phyloP scores from a whole-genome alignment of 2,888 invertebrate species.

The Antitype chi region DNA sequence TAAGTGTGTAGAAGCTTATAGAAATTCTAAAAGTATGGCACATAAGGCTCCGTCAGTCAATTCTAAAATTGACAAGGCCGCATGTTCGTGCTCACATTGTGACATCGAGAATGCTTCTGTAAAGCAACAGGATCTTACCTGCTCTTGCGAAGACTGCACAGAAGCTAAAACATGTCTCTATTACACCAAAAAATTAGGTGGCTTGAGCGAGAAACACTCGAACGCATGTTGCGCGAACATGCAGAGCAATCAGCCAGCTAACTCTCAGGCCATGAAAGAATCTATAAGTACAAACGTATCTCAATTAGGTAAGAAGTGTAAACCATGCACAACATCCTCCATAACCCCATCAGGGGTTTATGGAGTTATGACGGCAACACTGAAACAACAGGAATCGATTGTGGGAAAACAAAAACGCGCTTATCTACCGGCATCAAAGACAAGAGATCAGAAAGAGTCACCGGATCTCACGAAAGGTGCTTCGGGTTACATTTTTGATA shows the following conservation, averaged over 20 bases:
- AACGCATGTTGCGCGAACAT: not conserved
- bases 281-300: not conserved
- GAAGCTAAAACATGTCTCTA: not conserved
- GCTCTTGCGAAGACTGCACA: constrained; percentile 16
- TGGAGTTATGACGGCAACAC: not conserved
- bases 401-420: not conserved
- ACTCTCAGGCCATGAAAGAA: no score
- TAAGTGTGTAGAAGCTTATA: not conserved
- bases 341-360: not conserved
- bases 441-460: no score
- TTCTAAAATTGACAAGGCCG: constrained; percentile 1
- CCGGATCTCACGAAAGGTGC: no score
- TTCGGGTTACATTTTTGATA: no score
- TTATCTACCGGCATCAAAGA: not conserved
- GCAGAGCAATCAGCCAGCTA: not conserved
- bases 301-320: not conserved
- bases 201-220: not conserved
- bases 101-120: constrained; percentile 71
- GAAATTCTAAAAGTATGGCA: constrained; percentile 35
- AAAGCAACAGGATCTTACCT: constrained; percentile 62
- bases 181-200: not conserved
- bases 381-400: not conserved
- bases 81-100: constrained; percentile 77
- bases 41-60: not conserved
- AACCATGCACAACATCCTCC: no score